phyloP scores from a whole-genome alignment of 2,888 invertebrate genomes.

The Andricus curvator region DNA sequence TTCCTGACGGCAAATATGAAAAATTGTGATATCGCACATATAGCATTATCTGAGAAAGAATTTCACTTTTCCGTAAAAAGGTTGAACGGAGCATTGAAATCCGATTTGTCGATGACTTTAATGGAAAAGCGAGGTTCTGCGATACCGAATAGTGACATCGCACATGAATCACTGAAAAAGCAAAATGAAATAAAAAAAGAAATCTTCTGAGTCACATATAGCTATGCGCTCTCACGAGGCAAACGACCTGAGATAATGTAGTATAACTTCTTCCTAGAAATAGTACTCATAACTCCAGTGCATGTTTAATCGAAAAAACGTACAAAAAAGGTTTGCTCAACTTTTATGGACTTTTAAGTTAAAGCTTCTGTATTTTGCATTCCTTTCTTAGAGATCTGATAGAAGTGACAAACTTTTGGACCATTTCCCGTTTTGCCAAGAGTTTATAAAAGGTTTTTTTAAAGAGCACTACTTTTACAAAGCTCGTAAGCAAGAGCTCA shows the following conservation, averaged over 20 bases:
- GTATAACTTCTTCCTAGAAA: conserved; percentile 4
- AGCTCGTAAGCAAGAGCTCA: neutral
- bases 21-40: neutral
- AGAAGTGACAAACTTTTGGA: conserved; percentile 19
- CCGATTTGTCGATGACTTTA: neutral
- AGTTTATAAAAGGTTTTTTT: conserved; percentile 19
- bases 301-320: neutral
- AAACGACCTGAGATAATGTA: conserved; percentile 17
- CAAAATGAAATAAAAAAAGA: neutral
- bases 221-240: neutral
- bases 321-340: conserved; percentile 5
- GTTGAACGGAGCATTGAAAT: neutral
- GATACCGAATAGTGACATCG: neutral
- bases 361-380: neutral
- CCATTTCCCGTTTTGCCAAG: neutral
- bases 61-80: neutral
- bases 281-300: neutral
- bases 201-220: too few relatives aligned
- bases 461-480: neutral
- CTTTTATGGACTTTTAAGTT: neutral
- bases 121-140: neutral
- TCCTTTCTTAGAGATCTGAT: conserved; percentile 6
- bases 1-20: neutral
- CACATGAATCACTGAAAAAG: neutral
- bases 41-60: neutral